phyloP scores from a whole-genome alignment of 2,113 vertebrate genomes.

The Nicator chloris region DNA sequence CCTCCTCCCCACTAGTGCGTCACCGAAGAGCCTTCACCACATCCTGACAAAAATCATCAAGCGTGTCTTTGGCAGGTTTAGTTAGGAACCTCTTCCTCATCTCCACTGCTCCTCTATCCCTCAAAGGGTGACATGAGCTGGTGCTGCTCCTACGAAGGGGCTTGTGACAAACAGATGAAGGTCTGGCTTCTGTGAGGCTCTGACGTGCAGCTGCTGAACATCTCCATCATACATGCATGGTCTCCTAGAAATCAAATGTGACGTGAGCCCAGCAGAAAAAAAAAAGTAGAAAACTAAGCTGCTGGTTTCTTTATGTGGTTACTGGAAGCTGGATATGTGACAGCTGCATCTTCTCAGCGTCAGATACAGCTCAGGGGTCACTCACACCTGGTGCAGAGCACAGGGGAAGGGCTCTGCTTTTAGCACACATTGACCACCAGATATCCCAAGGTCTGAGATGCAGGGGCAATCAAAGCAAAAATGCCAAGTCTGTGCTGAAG shows the following conservation, averaged over 20 bases:
- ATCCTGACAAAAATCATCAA: neutral
- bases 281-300: neutral
- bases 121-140: neutral
- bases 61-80: neutral
- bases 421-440: neutral
- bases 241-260: neutral
- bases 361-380: neutral
- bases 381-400: fast-evolving
- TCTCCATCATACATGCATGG: neutral
- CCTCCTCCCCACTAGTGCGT: fast-evolving
- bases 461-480: neutral
- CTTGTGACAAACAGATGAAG: neutral
- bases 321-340: neutral
- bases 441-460: neutral
- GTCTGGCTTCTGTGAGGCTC: neutral
- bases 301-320: neutral
- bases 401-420: neutral
- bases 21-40: neutral
- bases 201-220: neutral
- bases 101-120: neutral
- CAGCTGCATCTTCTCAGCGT: neutral
- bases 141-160: neutral
- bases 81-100: neutral
- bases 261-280: neutral
- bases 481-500: neutral